These are phyloP conservation scores for Macrocentrus cingulum DNA, from an alignment of 1,140 invertebrate species.

Conservation along the genomic window DNA sequence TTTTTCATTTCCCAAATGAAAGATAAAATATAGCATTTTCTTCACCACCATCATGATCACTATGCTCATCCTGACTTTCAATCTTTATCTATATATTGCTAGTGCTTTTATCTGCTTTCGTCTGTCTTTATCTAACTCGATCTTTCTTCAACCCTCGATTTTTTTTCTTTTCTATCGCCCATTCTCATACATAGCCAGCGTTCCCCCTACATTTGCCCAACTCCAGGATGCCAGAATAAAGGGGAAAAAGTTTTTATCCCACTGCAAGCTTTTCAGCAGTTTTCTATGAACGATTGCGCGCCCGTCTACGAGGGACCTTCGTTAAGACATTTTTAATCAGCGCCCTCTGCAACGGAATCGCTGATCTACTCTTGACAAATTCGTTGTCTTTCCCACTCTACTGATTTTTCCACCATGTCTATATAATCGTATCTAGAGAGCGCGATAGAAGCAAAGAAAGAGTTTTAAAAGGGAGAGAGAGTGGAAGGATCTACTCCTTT, in stretches of 20 bases:
- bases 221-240: constrained; percentile 23
- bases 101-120: constrained; percentile 15
- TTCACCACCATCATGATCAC: neutral
- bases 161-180: constrained; percentile 14
- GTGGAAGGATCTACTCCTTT: neutral
- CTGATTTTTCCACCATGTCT: neutral
- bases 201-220: neutral
- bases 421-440: neutral
- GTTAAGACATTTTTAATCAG: constrained; percentile 47
- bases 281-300: constrained; percentile 34
- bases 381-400: neutral
- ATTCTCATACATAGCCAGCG: constrained; percentile 23
- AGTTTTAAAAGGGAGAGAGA: neutral
- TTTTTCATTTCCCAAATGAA: neutral
- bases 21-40: neutral
- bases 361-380: constrained; percentile 25
- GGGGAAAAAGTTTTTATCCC: constrained; percentile 30
- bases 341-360: constrained; percentile 23
- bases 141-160: neutral
- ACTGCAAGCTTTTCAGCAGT: constrained; percentile 36
- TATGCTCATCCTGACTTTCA: constrained; percentile 11
- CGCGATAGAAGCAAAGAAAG: neutral
- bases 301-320: constrained; percentile 23
- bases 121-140: constrained; percentile 23
- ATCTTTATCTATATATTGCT: constrained; percentile 19